Conservation (phyloP, 2,797 vertebrate genomes). For the Telmatherina bonti region DNA sequence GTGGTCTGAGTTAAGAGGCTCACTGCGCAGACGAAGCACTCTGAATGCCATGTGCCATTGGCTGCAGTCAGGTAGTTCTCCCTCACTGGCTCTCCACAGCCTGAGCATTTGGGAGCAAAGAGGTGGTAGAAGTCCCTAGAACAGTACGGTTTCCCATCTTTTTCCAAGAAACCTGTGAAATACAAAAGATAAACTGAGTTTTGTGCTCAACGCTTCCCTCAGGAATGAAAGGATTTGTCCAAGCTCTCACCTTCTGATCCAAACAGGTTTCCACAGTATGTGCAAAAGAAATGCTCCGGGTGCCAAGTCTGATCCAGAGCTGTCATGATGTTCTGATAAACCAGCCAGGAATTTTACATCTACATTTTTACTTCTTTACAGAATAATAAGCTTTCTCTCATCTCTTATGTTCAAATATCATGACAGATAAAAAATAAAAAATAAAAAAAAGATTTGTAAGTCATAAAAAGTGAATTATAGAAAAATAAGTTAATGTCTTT, state of each 20-base stretch:
- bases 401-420: slow-evolving; percentile 40
- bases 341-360: slow-evolving; percentile 38
- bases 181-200: slow-evolving; percentile 4
- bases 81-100: slow-evolving; percentile 86
- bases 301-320: slow-evolving; percentile 94
- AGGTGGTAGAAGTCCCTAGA: slow-evolving; percentile 88
- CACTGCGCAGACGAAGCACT: slow-evolving; percentile 94
- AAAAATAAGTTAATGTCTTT: slow-evolving; percentile 46
- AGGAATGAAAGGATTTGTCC: slow-evolving; percentile 1
- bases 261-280: slow-evolving; percentile 88
- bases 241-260: slow-evolving; percentile 83
- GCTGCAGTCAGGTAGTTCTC: slow-evolving; percentile 92
- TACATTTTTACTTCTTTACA: slow-evolving; percentile 27
- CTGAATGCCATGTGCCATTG: slow-evolving; percentile 89
- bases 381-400: slow-evolving; percentile 35
- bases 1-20: slow-evolving; percentile 74
- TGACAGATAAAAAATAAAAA: slow-evolving; percentile 33
- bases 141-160: slow-evolving; percentile 90
- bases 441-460: too few relatives aligned
- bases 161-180: slow-evolving; percentile 87
- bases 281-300: slow-evolving; percentile 94
- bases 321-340: slow-evolving; percentile 89
- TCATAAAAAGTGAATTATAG: slow-evolving; percentile 25
- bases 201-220: slow-evolving; percentile 20
- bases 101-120: slow-evolving; percentile 91